A percentile compares a stretch with the other conserved stretches of the same genome.
Conservation (phyloP, 2,797 vertebrate species). For the Hoplostethus mediterraneus region DNA sequence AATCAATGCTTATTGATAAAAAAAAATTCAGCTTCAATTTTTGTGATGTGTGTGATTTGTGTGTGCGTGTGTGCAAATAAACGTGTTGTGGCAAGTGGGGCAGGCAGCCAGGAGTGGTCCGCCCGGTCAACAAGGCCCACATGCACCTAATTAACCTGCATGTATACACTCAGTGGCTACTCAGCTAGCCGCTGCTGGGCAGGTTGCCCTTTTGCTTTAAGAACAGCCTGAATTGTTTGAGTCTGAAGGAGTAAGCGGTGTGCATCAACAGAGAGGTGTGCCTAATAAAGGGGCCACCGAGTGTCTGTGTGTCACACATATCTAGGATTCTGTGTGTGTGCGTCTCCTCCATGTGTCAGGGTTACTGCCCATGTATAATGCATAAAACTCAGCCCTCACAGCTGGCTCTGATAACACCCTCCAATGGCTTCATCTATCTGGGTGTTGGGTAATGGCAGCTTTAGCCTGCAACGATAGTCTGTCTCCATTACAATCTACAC, state of each 20-base stretch:
- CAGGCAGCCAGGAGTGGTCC: not conserved
- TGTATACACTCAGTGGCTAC: not conserved
- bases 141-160: slow-evolving; percentile 18
- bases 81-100: slow-evolving; percentile 11
- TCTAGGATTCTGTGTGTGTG: slow-evolving; percentile 26
- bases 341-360: slow-evolving; percentile 44
- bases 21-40: not conserved
- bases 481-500: slow-evolving; percentile 84
- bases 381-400: slow-evolving; percentile 87
- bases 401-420: slow-evolving; percentile 91
- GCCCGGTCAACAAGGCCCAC: slow-evolving; percentile 18
- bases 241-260: not conserved
- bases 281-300: slow-evolving; percentile 7
- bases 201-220: slow-evolving; percentile 9
- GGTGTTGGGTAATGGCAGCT: slow-evolving; percentile 87
- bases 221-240: slow-evolving; percentile 18
- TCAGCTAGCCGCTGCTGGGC: slow-evolving; percentile 24
- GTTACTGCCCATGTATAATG: slow-evolving; percentile 85
- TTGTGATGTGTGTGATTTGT: not conserved
- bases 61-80: slow-evolving; percentile 9
- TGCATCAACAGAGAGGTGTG: slow-evolving; percentile 28
- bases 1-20: not conserved
- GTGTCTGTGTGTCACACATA: slow-evolving; percentile 2
- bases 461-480: slow-evolving; percentile 76
- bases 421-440: slow-evolving; percentile 91